These are phyloP conservation scores for Yponomeuta sedellus DNA, from an alignment of 2,888 invertebrate species.

Conservation along the genomic window DNA sequence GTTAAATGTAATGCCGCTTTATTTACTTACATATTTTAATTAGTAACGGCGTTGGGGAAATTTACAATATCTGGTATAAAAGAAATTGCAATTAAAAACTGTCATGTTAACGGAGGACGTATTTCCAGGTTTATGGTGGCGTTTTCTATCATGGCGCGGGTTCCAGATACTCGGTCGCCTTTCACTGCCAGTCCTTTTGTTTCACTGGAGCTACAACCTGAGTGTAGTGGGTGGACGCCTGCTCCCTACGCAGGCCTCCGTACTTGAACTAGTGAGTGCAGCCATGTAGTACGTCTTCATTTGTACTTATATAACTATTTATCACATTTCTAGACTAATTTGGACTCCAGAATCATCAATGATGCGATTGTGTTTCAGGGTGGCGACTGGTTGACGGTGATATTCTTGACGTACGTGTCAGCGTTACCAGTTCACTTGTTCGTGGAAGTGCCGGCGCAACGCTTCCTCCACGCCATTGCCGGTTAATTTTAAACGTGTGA, in stretches of 20 bases:
- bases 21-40: too few species aligned
- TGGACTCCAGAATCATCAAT: not conserved
- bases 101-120: too few species aligned
- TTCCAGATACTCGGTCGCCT: conserved; percentile 45
- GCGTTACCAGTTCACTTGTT: conserved; percentile 9
- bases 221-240: conserved; percentile 28
- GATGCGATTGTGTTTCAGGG: not conserved
- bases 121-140: conserved; percentile 23
- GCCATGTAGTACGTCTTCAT: not conserved
- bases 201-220: conserved; percentile 43
- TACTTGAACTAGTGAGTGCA: not conserved
- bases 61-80: too few species aligned
- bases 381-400: conserved; percentile 5
- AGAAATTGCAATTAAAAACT: too few species aligned
- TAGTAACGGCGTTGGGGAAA: too few species aligned
- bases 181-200: conserved; percentile 44
- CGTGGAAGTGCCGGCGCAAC: conserved; percentile 10
- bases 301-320: not conserved
- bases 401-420: conserved; percentile 7
- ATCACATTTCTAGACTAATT: too few species aligned
- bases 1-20: too few species aligned
- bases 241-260: conserved; percentile 7
- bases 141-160: conserved; percentile 44
- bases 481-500: too few species aligned
- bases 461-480: not conserved